A percentile compares a stretch with the other conserved stretches of the same genome.
These are phyloP conservation scores for Calosoma granatense DNA, from an alignment of 1,140 invertebrate species.

Conservation along the genomic window DNA sequence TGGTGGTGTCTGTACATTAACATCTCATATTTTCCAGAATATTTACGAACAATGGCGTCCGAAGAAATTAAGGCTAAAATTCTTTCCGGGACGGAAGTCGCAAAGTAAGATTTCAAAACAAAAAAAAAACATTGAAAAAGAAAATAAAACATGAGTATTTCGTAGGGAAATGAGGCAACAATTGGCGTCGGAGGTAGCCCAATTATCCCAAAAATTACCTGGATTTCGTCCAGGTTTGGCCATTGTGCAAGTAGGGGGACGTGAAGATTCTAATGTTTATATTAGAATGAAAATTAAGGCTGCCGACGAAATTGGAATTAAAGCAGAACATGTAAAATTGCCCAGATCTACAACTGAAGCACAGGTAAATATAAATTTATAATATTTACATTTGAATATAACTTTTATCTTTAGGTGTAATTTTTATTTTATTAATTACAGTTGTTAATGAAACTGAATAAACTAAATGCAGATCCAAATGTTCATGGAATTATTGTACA, in stretches of 20 bases:
- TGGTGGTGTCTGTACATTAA: not conserved
- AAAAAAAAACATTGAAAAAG: constrained; percentile 9
- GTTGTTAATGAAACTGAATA: constrained; percentile 53
- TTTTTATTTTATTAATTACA: constrained; percentile 16
- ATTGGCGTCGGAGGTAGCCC: constrained; percentile 54
- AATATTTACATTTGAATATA: not conserved
- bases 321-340: constrained; percentile 70
- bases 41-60: constrained; percentile 1
- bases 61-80: constrained; percentile 36
- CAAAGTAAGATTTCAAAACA: constrained; percentile 40
- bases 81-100: constrained; percentile 51
- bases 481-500: constrained; percentile 97
- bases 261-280: constrained; percentile 99
- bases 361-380: constrained; percentile 50
- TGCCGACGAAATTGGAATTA: constrained; percentile 83
- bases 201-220: constrained; percentile 46
- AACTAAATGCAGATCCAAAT: constrained; percentile 71
- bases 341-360: constrained; percentile 72
- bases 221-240: constrained; percentile 65
- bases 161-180: constrained; percentile 63
- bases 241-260: constrained; percentile 82
- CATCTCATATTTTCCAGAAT: not conserved
- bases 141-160: too few relatives aligned
- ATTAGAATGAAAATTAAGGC: constrained; percentile 95
- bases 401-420: not conserved